phyloP scores from a whole-genome alignment of 2,888 invertebrate species.

The Luperina testacea region DNA sequence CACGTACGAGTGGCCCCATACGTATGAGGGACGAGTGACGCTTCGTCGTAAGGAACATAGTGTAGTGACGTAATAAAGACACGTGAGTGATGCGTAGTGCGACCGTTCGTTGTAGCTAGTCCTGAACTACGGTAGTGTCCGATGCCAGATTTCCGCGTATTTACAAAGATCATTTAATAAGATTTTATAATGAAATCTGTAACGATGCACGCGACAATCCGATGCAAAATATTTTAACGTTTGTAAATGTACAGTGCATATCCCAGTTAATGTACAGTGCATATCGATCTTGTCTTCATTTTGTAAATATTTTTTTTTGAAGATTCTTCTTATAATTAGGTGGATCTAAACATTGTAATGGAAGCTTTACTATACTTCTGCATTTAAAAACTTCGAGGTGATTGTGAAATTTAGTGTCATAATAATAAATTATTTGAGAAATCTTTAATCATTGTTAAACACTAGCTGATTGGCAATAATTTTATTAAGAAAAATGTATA shows the following conservation, averaged over 20 bases:
- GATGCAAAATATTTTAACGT: constrained; percentile 75
- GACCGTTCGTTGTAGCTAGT: constrained; percentile 74
- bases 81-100: constrained; percentile 61
- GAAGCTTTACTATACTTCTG: constrained; percentile 79
- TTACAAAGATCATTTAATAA: constrained; percentile 59
- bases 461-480: constrained; percentile 87
- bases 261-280: constrained; percentile 82
- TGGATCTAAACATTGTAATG: constrained; percentile 72
- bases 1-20: constrained; percentile 3
- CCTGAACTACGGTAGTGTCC: constrained; percentile 68
- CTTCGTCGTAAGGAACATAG: constrained; percentile 53
- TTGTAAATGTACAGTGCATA: constrained; percentile 84
- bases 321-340: constrained; percentile 76
- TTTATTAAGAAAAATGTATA: constrained; percentile 82
- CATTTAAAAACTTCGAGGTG: constrained; percentile 78
- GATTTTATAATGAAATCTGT: constrained; percentile 63
- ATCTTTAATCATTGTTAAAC: constrained; percentile 79
- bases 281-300: constrained; percentile 85
- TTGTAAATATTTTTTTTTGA: constrained; percentile 84
- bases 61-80: constrained; percentile 74
- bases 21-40: constrained; percentile 22
- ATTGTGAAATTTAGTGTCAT: constrained; percentile 74
- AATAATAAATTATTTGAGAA: constrained; percentile 74
- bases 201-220: constrained; percentile 53
- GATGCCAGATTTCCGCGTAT: constrained; percentile 61